phyloP scores from a whole-genome alignment of 2,797 vertebrate genomes.

The Coendou prehensilis region DNA sequence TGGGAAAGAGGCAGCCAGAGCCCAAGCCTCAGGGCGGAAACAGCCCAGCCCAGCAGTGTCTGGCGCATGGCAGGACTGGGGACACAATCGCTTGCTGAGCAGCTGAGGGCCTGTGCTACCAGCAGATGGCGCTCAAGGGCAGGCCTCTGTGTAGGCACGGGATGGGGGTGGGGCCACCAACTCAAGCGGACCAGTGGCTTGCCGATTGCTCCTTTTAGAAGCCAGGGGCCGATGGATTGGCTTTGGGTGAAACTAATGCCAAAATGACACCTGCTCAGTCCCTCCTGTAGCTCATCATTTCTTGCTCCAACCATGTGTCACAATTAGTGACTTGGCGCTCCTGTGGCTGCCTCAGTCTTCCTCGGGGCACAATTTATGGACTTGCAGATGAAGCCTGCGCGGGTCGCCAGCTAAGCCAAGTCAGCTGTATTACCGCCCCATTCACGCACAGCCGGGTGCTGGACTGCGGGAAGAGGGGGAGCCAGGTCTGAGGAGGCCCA shows the following conservation, averaged over 20 bases:
- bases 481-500: not conserved
- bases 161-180: too few relatives aligned
- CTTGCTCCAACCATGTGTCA: not conserved
- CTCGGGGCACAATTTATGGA: not conserved
- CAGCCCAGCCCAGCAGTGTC: not conserved
- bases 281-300: too few relatives aligned
- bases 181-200: too few relatives aligned
- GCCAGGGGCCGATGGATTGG: not conserved
- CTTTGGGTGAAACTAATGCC: too few relatives aligned
- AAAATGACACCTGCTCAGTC: not conserved
- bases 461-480: not conserved
- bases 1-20: too few relatives aligned
- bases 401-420: not conserved
- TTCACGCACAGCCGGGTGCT: not conserved
- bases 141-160: not conserved
- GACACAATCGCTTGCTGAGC: not conserved
- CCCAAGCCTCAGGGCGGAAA: not conserved
- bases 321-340: not conserved
- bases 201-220: not conserved
- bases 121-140: not conserved
- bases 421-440: not conserved
- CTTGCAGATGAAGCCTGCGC: not conserved
- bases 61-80: too few relatives aligned
- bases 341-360: not conserved
- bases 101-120: not conserved